phyloP scores from a whole-genome alignment of 64 coral and sea anemone species.

The Stichodactyla mertensii region DNA sequence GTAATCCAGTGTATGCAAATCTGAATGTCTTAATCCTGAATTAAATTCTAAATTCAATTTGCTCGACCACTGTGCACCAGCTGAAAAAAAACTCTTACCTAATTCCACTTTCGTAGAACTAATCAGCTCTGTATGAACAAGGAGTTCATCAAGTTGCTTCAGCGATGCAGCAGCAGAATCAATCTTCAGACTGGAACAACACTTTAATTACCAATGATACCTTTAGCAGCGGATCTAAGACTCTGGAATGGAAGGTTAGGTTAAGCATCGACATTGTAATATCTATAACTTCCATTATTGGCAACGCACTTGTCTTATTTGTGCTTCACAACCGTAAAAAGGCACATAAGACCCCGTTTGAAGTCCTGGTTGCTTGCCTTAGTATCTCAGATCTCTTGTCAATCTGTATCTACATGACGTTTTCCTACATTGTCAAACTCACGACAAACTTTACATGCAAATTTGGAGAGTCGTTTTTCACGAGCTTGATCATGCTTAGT shows the following conservation, averaged over 20 bases:
- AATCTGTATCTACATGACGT: neutral
- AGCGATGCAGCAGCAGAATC: neutral
- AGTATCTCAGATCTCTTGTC: neutral
- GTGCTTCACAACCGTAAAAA: neutral
- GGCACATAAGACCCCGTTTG: neutral
- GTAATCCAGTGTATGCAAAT: no score
- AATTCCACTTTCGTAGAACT: neutral
- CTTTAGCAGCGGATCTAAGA: neutral
- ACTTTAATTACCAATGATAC: neutral
- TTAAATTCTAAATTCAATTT: no score
- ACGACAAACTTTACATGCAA: neutral
- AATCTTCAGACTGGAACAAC: neutral
- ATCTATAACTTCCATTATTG: neutral
- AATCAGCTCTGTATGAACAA: neutral
- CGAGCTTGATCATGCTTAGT: neutral
- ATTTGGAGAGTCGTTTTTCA: neutral
- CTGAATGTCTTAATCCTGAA: no score
- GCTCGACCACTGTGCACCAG: no score
- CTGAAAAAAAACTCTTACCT: no score
- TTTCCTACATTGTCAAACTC: neutral
- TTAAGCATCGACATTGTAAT: neutral
- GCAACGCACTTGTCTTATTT: conserved; percentile 1
- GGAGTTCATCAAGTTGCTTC: neutral
- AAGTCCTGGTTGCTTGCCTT: neutral
- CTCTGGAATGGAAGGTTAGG: conserved; percentile 5